Evolutionary conservation across 2,797 vertebrate genomes (phyloP), one percentile per base, ranked within the genome.

Genomic region (Micropoecilia bifurca): DNA sequence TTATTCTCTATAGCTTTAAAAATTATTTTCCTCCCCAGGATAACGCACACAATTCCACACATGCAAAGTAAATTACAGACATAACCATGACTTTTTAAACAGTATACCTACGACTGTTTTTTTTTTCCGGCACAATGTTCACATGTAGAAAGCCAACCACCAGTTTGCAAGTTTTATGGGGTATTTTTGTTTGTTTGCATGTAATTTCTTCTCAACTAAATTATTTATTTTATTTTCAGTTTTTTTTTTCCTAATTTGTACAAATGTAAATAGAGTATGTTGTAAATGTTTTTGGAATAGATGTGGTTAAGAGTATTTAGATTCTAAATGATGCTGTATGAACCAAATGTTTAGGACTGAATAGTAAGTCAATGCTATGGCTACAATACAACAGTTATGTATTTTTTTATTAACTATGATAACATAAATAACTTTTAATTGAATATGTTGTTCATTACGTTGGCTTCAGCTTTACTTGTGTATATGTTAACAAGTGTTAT

Each of bases 241-340:
- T 81, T 73, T 81, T 73, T 73, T 53, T 53, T 50, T 8, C 6
- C 72, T 84, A 1, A 47, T 20, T 72, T 93, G 91, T 93, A 93
- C 74, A 93, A 85, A 89, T 94, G 91, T 93, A 91, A 71, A 93
- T 92, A 90, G 4, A 81, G 77, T 84, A 89, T 81, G 66, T 85
- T 93, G 89, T 92, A 94, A 92, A 92, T 93, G 90, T 91, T 87
- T 87, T 89, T 88, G 71, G 80, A 85, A 68, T 91, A 87, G 90
- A 86, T 78, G 87, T 92, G 79, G 63, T 89, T 85, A 74, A 73
- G 59, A 79, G 72, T 86, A 80, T 87, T 85, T 86, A 76, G 83
- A 81, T 81, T 87, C 20, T 79, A 80, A 84, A 88, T 71, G 13
- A 71, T 83, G 79, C 85, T 85, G 83, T 83, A 90, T 73, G 33